Evolutionary conservation across 2,888 invertebrate species (phyloP).

Genomic region (Margaritifera margaritifera): DNA sequence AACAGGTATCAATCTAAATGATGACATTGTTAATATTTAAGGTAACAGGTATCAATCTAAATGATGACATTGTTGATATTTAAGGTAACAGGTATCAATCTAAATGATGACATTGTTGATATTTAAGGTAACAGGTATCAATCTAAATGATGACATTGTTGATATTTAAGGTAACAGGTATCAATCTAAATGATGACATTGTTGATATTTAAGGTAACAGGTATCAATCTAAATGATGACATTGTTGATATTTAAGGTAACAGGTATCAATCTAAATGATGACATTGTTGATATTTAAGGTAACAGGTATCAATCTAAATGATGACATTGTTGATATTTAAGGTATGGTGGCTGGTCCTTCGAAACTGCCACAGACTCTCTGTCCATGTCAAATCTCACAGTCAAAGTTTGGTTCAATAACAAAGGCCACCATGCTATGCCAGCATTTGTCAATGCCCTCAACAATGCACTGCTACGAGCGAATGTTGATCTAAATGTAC

Average conservation of each 20-base stretch:
- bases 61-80: constrained; percentile 5
- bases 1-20: too few relatives aligned
- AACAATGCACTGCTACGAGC: constrained; percentile 72
- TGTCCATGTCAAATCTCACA: constrained; percentile 13
- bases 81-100: too few relatives aligned
- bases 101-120: too few relatives aligned
- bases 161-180: constrained; percentile 48
- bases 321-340: constrained; percentile 1
- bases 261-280: too few relatives aligned
- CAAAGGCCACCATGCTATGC: constrained; percentile 69
- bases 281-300: too few relatives aligned
- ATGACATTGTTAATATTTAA: constrained; percentile 21
- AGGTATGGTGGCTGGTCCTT: constrained; percentile 71
- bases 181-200: too few relatives aligned
- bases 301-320: too few relatives aligned
- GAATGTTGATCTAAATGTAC: constrained; percentile 30
- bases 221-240: too few relatives aligned
- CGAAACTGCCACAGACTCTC: constrained; percentile 22
- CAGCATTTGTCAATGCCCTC: constrained; percentile 71
- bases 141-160: too few relatives aligned
- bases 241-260: too few relatives aligned
- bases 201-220: too few relatives aligned
- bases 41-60: too few relatives aligned
- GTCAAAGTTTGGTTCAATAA: constrained; percentile 73
- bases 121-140: constrained; percentile 65